Evolutionary conservation across 2,797 vertebrate species (phyloP), one percentile per base, ranked within the genome.

Genomic region (Remorina albescens): DNA sequence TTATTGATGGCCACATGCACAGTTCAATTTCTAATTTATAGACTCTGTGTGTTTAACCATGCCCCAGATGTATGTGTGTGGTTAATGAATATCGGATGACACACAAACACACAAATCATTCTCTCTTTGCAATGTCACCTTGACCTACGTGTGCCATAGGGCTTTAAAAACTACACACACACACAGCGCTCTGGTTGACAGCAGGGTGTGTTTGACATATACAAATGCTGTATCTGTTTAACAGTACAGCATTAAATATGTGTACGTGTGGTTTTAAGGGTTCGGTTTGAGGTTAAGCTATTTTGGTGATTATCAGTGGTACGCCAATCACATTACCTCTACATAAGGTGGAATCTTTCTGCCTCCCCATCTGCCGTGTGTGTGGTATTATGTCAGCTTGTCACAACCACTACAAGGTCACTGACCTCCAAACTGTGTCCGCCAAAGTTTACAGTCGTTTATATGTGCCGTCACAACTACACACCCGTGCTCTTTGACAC

Each of bases 391-490:
- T 73, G 70, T 83, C 67, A 67, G 19, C 8, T 47, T 61, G 11
- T 78, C 50, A 73, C 67, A 83, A 75, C 30, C n/a, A 53, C 72
- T 41, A 37, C 86, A 90, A 92, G 86, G 89, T 87, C 84, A 77
- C 1, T 10, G 60, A 23, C 66, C 59, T 60, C 47, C 58, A 70
- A 44, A 64, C 34, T 44, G 65, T 32, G 47, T 70, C 56, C 34
- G n/a, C 67, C 69, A 72, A 68, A 75, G 81, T 63, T 80, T 74
- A 80, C 72, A 66, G 59, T 61, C 16, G 12, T 58, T 68, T 30
- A 80, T 47, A 61, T 41, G 6, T 71, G n/a, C n/a, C n/a, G n/a
- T 80, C 60, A 78, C 62, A 41, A 42, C 9, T 19, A 55, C 63
- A 54, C 75, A 62, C 47, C 11, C 44, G 21, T 30, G 30, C 30